phyloP scores from a whole-genome alignment of 2,797 vertebrate genomes.

The Phalloptychus januarius region DNA sequence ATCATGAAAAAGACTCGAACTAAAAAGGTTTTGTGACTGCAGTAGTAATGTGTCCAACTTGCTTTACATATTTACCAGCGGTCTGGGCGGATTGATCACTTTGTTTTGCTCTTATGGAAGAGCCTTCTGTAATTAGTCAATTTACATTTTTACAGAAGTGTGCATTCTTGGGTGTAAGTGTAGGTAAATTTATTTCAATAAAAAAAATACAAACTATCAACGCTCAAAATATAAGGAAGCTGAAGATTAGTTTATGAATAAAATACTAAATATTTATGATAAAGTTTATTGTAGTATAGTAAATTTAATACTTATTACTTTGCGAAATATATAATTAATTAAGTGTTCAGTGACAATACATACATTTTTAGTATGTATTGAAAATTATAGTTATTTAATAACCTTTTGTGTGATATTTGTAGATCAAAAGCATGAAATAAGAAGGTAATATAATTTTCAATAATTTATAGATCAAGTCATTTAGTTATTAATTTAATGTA shows the following conservation, averaged over 20 bases:
- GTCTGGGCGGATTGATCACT: neutral
- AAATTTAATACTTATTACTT: neutral
- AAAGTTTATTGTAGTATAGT: no score
- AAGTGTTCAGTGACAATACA: neutral
- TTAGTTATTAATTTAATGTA: neutral
- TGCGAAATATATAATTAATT: neutral
- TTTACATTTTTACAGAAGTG: neutral
- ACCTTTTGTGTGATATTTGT: neutral
- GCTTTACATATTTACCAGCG: neutral
- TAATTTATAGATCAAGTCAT: neutral
- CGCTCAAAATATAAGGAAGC: neutral
- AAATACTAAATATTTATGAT: no score
- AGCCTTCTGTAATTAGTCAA: neutral
- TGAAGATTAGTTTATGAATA: no score
- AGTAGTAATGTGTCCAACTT: neutral
- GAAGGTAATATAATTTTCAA: neutral
- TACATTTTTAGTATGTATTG: neutral
- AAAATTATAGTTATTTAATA: neutral
- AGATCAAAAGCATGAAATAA: neutral
- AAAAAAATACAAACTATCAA: neutral
- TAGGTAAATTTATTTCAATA: neutral
- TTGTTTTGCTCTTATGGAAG: neutral
- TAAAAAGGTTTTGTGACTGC: neutral
- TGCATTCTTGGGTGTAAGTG: neutral
- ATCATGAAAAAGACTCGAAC: neutral